These are phyloP conservation scores for Ailuropoda melanoleuca DNA, from an alignment of 2,113 vertebrate species.

Conservation along the genomic window DNA sequence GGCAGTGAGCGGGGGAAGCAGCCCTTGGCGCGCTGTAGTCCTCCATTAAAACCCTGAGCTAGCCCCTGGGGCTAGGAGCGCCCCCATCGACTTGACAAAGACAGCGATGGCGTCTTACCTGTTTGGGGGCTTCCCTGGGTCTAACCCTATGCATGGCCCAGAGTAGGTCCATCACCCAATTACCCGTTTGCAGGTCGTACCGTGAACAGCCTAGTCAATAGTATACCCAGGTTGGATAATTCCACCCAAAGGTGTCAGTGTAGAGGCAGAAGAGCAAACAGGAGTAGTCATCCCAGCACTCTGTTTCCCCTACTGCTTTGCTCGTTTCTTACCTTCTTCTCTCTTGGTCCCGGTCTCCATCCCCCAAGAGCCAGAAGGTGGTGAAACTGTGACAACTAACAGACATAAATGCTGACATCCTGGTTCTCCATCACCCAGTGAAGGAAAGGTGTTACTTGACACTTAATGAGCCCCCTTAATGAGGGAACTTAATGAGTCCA, in stretches of 20 bases:
- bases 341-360: neutral
- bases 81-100: neutral
- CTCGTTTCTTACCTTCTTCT: neutral
- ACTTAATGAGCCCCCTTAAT: neutral
- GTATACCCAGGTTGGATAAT: neutral
- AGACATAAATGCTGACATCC: neutral
- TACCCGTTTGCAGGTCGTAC: neutral
- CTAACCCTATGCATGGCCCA: rapidly evolving
- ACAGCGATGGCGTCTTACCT: no score
- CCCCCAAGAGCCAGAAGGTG: neutral
- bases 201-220: neutral
- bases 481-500: neutral
- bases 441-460: neutral
- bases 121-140: neutral
- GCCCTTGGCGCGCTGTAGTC: neutral
- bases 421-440: neutral
- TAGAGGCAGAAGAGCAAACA: neutral
- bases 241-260: neutral
- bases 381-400: neutral
- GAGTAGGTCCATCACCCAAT: neutral
- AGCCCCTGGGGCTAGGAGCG: neutral
- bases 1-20: neutral
- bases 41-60: neutral
- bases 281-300: neutral
- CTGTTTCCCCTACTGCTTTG: neutral